A percentile compares a stretch with the other conserved stretches of the same genome.
Evolutionary conservation across 2,888 invertebrate species (phyloP).

Genomic region (Athalia rosae): DNA sequence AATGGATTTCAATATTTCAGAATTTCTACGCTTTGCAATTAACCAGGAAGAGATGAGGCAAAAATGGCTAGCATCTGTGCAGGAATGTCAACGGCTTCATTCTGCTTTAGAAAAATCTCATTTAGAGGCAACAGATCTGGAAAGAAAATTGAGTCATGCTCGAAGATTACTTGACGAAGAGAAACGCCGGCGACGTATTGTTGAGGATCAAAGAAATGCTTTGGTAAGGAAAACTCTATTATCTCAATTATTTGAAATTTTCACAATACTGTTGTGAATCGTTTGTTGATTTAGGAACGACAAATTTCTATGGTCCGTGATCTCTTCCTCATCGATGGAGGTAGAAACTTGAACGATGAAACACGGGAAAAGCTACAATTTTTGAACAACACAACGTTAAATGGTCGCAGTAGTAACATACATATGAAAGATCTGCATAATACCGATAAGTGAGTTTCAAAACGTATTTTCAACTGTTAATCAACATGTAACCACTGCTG

Average conservation of each 20-base stretch:
- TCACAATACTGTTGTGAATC: constrained; percentile 1
- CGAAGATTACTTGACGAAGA: constrained; percentile 88
- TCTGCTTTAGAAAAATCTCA: constrained; percentile 82
- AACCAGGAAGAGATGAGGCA: constrained; percentile 83
- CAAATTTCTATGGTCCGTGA: constrained; percentile 85
- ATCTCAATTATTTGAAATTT: constrained; percentile 28
- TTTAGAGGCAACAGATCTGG: constrained; percentile 83
- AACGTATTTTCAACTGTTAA: not conserved
- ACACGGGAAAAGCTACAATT: constrained; percentile 88
- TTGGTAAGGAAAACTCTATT: constrained; percentile 75
- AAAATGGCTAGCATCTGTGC: constrained; percentile 82
- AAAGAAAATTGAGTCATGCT: constrained; percentile 88
- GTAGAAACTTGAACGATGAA: constrained; percentile 84
- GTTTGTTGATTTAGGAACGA: constrained; percentile 77
- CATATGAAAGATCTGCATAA: constrained; percentile 64
- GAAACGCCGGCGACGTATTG: constrained; percentile 81
- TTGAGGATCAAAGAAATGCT: constrained; percentile 83
- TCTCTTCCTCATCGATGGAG: constrained; percentile 82
- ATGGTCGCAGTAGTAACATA: constrained; percentile 73
- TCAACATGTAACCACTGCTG: not conserved
- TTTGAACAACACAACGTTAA: constrained; percentile 79
- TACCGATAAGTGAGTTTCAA: constrained; percentile 65
- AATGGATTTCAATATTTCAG: constrained; percentile 71
- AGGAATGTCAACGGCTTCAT: constrained; percentile 84
- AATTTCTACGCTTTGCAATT: constrained; percentile 84